Conservation (phyloP, 2,888 invertebrate genomes). For the Catonia carolina region DNA sequence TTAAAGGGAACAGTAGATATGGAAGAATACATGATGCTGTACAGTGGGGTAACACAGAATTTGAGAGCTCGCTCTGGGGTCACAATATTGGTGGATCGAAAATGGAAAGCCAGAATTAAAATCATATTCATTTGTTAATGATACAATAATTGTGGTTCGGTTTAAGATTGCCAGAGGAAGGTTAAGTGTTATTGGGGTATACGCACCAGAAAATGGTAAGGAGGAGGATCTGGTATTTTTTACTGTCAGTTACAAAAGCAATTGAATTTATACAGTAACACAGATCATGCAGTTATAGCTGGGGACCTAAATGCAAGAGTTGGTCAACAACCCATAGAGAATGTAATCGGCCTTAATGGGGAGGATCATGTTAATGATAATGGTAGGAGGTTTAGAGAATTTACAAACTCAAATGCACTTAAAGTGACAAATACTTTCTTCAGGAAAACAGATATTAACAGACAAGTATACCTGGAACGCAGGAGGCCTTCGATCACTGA, state of each 20-base stretch:
- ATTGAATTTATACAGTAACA: neutral
- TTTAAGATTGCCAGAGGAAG: neutral
- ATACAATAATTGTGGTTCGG: neutral
- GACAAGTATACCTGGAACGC: no score
- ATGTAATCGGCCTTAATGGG: neutral
- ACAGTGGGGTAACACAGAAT: neutral
- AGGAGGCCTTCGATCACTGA: no score
- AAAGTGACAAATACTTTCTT: neutral
- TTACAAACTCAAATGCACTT: neutral
- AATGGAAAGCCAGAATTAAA: neutral
- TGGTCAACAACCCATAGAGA: neutral
- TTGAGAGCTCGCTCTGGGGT: neutral
- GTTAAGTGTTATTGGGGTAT: neutral
- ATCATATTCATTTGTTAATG: neutral
- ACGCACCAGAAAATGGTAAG: neutral
- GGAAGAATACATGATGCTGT: neutral
- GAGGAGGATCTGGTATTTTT: neutral
- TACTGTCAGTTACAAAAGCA: neutral
- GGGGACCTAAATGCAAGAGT: constrained; percentile 1
- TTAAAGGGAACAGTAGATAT: neutral
- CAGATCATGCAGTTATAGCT: neutral
- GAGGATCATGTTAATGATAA: neutral
- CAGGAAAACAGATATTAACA: no score
- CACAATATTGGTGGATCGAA: neutral
- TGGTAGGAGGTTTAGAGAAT: neutral